phyloP scores from a whole-genome alignment of 2,888 invertebrate species.

The Ormyrus thymus region DNA sequence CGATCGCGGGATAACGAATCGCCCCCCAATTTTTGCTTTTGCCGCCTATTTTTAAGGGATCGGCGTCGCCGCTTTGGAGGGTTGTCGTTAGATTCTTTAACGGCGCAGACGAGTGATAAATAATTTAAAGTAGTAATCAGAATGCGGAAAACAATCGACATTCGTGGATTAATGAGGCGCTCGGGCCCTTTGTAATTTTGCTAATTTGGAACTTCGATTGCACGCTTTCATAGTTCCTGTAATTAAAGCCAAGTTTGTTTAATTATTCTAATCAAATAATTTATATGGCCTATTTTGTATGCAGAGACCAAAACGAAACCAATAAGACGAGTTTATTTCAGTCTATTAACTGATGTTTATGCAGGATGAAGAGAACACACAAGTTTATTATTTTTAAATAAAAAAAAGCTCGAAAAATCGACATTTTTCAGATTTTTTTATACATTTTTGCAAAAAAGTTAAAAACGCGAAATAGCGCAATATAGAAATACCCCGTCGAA shows the following conservation, averaged over 20 bases:
- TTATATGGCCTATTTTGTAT: constrained; percentile 12
- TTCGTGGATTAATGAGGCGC: constrained; percentile 3
- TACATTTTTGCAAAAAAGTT: no score
- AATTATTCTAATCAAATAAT: constrained; percentile 38
- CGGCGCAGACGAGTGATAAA: background rate
- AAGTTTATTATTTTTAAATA: no score
- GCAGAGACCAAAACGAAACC: constrained; percentile 5
- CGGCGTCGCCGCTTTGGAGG: no score
- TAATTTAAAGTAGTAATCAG: background rate
- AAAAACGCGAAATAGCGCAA: no score
- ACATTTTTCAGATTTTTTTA: no score
- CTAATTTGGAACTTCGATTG: constrained; percentile 22
- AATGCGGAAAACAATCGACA: background rate
- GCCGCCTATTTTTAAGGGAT: background rate
- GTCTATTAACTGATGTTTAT: no score
- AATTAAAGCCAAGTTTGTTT: constrained; percentile 23
- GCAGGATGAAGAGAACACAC: no score
- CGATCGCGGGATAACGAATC: background rate
- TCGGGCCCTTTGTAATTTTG: constrained; percentile 23
- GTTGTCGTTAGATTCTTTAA: no score
- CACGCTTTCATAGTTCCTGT: constrained; percentile 16
- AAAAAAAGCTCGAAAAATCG: no score
- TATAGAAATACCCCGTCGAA: no score
- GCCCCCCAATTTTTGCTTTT: background rate
- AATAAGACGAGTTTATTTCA: background rate